A percentile compares a stretch with the other conserved stretches of the same genome.
phyloP scores from a whole-genome alignment of 2,113 vertebrate species.

The Suricata suricatta region DNA sequence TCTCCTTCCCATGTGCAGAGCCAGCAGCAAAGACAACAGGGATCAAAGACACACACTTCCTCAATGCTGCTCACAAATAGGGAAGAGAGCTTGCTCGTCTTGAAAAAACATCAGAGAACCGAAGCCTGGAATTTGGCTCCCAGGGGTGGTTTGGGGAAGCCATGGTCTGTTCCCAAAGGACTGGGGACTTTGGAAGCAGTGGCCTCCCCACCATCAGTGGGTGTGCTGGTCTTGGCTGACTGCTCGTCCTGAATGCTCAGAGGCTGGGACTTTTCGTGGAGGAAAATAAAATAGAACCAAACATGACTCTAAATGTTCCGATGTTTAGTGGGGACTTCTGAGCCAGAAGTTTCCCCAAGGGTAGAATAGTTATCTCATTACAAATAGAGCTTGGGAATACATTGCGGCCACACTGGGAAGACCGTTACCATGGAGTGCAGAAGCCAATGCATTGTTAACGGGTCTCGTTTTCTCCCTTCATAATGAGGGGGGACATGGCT shows the following conservation, averaged over 20 bases:
- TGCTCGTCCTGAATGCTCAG: not conserved
- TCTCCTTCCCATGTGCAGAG: not conserved
- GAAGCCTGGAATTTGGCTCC: rapidly evolving
- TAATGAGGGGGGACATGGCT: not conserved
- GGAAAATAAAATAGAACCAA: not conserved
- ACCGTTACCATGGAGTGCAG: rapidly evolving
- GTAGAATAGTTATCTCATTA: not conserved
- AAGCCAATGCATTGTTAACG: not conserved
- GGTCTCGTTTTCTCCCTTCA: not conserved
- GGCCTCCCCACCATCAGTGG: rapidly evolving
- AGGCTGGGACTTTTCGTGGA: not conserved
- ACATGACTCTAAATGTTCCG: not conserved
- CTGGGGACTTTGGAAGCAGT: rapidly evolving
- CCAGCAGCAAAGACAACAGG: not conserved
- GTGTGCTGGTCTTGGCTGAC: rapidly evolving
- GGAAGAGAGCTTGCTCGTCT: not conserved
- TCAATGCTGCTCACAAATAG: not conserved
- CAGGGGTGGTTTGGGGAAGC: not conserved
- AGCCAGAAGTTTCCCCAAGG: not conserved
- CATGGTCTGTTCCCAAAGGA: not conserved
- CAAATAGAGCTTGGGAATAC: not conserved
- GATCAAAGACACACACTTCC: not conserved
- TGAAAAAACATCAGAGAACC: too few relatives aligned
- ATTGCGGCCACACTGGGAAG: rapidly evolving
- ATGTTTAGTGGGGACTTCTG: not conserved